Percentiles rank a stretch among this genome's conserved stretches.
Conservation (phyloP, 2,888 invertebrate genomes). For the Polydrusus cervinus region DNA sequence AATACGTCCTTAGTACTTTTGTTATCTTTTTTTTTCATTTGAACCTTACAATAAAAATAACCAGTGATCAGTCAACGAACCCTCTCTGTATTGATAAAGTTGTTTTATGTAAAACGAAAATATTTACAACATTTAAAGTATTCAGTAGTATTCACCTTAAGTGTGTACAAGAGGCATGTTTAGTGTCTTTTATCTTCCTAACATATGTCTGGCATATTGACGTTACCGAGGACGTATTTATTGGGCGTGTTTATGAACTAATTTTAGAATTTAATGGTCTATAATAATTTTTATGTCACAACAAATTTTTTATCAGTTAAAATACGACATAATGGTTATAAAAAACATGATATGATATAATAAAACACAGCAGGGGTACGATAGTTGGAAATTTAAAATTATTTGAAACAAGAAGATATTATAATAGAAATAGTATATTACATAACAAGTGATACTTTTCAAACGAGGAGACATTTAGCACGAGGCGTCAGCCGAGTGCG, state of each 20-base stretch:
- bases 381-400: not conserved
- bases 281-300: slow-evolving; percentile 44
- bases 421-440: too few relatives aligned
- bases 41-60: not conserved
- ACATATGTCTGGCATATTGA: slow-evolving; percentile 49
- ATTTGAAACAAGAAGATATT: too few relatives aligned
- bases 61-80: slow-evolving; percentile 43
- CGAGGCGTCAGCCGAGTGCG: too few relatives aligned
- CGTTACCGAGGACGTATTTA: slow-evolving; percentile 40
- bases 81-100: slow-evolving; percentile 26
- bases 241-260: slow-evolving; percentile 35
- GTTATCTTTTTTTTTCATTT: too few relatives aligned
- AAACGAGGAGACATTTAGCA: too few relatives aligned
- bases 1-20: too few relatives aligned
- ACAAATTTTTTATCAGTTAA: slow-evolving; percentile 24
- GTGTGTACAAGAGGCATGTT: slow-evolving; percentile 33
- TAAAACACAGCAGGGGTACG: not conserved
- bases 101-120: slow-evolving; percentile 15
- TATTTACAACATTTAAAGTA: slow-evolving; percentile 35
- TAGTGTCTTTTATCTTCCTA: slow-evolving; percentile 29
- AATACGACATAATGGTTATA: slow-evolving; percentile 5
- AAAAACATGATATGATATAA: not conserved
- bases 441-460: too few relatives aligned
- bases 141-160: slow-evolving; percentile 39
- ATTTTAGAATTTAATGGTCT: slow-evolving; percentile 37